Base-by-base conservation (phyloP, 1,140 invertebrate genomes). In the Nebria ingens region DNA sequence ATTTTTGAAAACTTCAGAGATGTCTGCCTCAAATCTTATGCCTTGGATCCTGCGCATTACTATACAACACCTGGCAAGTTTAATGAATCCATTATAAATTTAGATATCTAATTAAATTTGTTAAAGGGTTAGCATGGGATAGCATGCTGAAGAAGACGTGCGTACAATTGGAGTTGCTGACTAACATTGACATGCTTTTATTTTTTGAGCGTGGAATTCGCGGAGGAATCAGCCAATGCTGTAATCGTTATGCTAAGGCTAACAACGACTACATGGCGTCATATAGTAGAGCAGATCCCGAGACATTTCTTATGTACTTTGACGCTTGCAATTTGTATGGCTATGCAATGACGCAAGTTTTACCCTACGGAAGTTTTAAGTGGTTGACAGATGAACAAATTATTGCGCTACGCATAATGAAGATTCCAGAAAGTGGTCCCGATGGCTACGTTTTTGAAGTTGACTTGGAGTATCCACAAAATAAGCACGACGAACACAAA, bases 261-360 rank as follows among this genome's bases (percentile, higher is more conserved):
- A 72, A 71, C 51, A 71, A 72, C 52, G 52, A 55, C 21, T 65
- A 65, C 54, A 61, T 68, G 50, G 15, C 15, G 21, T 42, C 62
- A 51, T 71, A 60, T 58, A 56, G 69, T 62, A 2, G 51, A 3
- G 53, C 34, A n/a, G 38, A 65, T 50, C 53, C 56, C 13, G 53
- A 20, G 20, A 63, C 21, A 13, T 71, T 65, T 61, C 25, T 74
- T 13, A 54, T 65, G 3, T 73, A 73, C 63, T 61, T 66, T 4
- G 73, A 75, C 64, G 61, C 52, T 3, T 71, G 68, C 50, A 72
- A 75, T 61, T 59, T 75, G 17, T 76, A 77, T 65, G 72, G 72
- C 12, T 62, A 53, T 20, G 64, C 64, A 22, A 71, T 76, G 67
- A 56, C 34, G 19, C 6, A 62, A 45, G 29, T 12, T 25, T 59